Conservation (phyloP, 1,140 invertebrate species). For the Zaprionus gabonicus region DNA sequence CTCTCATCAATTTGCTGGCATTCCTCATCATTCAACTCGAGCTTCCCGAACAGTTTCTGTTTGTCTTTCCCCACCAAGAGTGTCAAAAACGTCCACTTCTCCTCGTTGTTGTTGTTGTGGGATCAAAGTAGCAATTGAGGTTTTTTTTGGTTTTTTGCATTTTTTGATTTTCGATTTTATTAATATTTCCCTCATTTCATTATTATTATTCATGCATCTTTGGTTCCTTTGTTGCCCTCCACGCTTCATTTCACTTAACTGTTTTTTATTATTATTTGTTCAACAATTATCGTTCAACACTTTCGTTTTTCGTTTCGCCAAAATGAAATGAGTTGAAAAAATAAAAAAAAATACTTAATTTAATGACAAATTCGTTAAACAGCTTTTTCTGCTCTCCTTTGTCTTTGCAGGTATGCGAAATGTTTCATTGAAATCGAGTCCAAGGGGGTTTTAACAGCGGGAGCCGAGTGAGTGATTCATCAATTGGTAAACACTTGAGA, state of each 20-base stretch:
- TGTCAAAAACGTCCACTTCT: conserved; percentile 9
- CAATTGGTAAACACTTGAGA: background rate
- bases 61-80: conserved; percentile 12
- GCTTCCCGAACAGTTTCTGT: conserved; percentile 4
- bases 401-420: conserved; percentile 66
- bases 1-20: conserved; percentile 23
- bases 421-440: conserved; percentile 28
- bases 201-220: conserved; percentile 30
- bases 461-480: conserved; percentile 4
- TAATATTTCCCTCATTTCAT: conserved; percentile 14
- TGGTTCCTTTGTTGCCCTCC: conserved; percentile 42
- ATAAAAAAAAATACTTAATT: conserved; percentile 44
- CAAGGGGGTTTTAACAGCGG: background rate
- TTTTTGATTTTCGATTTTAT: conserved; percentile 29
- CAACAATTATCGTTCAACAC: conserved; percentile 58
- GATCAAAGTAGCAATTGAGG: conserved; percentile 27
- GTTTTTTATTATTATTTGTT: conserved; percentile 54
- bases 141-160: background rate
- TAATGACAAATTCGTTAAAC: conserved; percentile 61
- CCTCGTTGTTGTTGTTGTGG: conserved; percentile 15
- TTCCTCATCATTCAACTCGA: conserved; percentile 28
- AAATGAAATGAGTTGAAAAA: conserved; percentile 7
- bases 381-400: conserved; percentile 36
- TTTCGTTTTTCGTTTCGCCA: conserved; percentile 46
- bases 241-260: conserved; percentile 29